These are phyloP conservation scores for Tryphoninae sp. DNA, from an alignment of 2,888 invertebrate genomes.

Conservation along the genomic window DNA sequence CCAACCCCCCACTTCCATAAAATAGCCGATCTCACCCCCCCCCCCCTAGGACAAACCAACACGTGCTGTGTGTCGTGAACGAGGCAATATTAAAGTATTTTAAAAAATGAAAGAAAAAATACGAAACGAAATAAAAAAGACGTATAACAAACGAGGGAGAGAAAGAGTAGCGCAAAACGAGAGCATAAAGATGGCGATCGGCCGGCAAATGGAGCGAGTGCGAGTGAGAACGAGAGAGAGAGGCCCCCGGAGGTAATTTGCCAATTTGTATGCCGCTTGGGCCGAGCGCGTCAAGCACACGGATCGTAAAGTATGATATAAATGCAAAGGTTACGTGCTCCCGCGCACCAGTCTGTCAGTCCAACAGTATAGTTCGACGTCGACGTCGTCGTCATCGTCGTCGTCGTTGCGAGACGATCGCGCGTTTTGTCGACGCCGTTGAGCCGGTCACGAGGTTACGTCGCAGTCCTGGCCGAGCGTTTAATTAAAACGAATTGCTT, in stretches of 20 bases:
- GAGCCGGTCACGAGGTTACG: conserved; percentile 51
- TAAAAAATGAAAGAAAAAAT: conserved; percentile 10
- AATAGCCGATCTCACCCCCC: neutral
- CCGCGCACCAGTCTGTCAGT: conserved; percentile 25
- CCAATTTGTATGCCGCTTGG: conserved; percentile 68
- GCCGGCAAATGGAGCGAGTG: conserved; percentile 21
- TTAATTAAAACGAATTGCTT: conserved; percentile 70
- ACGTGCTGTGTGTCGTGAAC: conserved; percentile 40
- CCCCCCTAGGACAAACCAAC: neutral
- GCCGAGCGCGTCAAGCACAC: conserved; percentile 61
- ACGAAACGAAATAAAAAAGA: conserved; percentile 19
- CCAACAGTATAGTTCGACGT: conserved; percentile 1
- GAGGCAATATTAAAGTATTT: conserved; percentile 35
- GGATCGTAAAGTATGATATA: conserved; percentile 69
- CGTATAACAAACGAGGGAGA: conserved; percentile 19
- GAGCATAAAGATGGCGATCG: conserved; percentile 54
- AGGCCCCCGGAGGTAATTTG: conserved; percentile 64
- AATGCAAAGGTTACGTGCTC: conserved; percentile 63
- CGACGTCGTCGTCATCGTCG: conserved; percentile 27
- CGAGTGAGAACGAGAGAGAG: conserved; percentile 32
- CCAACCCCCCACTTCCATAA: neutral
- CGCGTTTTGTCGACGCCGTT: conserved; percentile 48
- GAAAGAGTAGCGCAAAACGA: conserved; percentile 44
- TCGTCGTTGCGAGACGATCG: conserved; percentile 35
- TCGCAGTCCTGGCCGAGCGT: conserved; percentile 43